phyloP scores from a whole-genome alignment of 1,140 invertebrate species.

The Dendrolimus punctatus region DNA sequence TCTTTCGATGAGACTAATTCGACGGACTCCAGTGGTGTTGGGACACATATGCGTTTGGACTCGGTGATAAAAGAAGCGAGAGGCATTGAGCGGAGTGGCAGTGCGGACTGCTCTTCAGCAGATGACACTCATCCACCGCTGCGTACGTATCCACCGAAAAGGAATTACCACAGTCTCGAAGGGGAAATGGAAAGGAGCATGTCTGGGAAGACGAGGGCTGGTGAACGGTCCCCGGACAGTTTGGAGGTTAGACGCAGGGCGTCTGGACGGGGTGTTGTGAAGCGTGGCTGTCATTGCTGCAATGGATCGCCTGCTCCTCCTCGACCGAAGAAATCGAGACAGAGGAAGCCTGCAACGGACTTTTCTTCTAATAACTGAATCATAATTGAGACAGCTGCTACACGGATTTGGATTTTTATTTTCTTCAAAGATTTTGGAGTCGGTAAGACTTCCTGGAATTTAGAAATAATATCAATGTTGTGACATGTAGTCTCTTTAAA shows the following conservation, averaged over 20 bases:
- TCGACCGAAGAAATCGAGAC: slow-evolving; percentile 42
- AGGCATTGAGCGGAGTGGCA: slow-evolving; percentile 29
- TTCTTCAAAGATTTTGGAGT: too few species aligned
- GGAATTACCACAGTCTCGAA: slow-evolving; percentile 26
- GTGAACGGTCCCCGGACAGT: slow-evolving; percentile 35
- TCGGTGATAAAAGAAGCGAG: slow-evolving; percentile 64
- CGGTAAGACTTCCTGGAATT: too few species aligned
- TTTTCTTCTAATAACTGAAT: slow-evolving; percentile 22
- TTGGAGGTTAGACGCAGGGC: slow-evolving; percentile 39
- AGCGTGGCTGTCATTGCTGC: slow-evolving; percentile 66
- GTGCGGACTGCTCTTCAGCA: slow-evolving; percentile 36
- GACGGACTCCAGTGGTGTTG: slow-evolving; percentile 56
- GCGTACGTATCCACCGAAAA: slow-evolving; percentile 45
- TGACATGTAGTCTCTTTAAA: too few species aligned
- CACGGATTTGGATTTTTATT: too few species aligned
- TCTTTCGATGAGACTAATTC: slow-evolving; percentile 62
- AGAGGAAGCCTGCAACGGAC: slow-evolving; percentile 42
- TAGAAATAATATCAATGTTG: too few species aligned
- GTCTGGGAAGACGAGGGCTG: slow-evolving; percentile 51
- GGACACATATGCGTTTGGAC: slow-evolving; percentile 52
- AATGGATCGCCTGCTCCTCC: slow-evolving; percentile 45
- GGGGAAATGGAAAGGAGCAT: slow-evolving; percentile 36
- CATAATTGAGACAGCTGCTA: slow-evolving; percentile 2
- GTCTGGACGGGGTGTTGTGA: slow-evolving; percentile 54
- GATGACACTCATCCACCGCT: slow-evolving; percentile 42